Percentiles rank a stretch among this genome's conserved stretches.
Conservation (phyloP, 2,888 invertebrate species). For the Pomacea canaliculata region DNA sequence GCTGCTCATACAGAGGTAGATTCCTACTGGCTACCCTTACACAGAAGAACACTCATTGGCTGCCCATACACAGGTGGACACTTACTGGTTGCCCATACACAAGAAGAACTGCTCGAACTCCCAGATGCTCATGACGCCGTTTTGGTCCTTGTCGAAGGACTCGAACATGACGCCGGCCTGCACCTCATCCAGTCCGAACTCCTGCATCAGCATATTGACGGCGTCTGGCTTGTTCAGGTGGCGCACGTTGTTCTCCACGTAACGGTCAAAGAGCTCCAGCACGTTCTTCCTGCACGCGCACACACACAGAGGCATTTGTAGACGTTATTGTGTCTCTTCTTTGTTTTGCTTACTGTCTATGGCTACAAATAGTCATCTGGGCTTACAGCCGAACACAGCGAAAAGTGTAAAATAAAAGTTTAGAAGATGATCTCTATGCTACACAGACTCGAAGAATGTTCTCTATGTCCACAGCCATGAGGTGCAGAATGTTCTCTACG, state of each 20-base stretch:
- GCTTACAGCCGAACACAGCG: neutral
- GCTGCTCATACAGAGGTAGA: too few relatives aligned
- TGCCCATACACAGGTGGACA: constrained; percentile 7
- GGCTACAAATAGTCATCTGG: too few relatives aligned
- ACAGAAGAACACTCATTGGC: too few relatives aligned
- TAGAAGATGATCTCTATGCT: too few relatives aligned
- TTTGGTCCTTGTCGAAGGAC: constrained; percentile 66
- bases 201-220: constrained; percentile 55
- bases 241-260: constrained; percentile 60
- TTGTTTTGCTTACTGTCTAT: too few relatives aligned
- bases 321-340: neutral
- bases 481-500: too few relatives aligned
- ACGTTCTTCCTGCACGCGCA: constrained; percentile 59
- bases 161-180: constrained; percentile 65
- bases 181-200: constrained; percentile 57
- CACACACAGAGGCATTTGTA: neutral
- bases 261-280: constrained; percentile 63
- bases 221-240: constrained; percentile 60
- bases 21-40: too few relatives aligned
- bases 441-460: too few relatives aligned
- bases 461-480: too few relatives aligned
- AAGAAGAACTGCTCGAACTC: constrained; percentile 66
- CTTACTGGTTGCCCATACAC: constrained; percentile 62
- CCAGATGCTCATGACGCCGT: constrained; percentile 67
- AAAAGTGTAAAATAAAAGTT: neutral